A percentile compares a stretch with the other conserved stretches of the same genome.
phyloP scores from a whole-genome alignment of 2,888 invertebrate genomes.

The Caenorhabditis doughertyi region DNA sequence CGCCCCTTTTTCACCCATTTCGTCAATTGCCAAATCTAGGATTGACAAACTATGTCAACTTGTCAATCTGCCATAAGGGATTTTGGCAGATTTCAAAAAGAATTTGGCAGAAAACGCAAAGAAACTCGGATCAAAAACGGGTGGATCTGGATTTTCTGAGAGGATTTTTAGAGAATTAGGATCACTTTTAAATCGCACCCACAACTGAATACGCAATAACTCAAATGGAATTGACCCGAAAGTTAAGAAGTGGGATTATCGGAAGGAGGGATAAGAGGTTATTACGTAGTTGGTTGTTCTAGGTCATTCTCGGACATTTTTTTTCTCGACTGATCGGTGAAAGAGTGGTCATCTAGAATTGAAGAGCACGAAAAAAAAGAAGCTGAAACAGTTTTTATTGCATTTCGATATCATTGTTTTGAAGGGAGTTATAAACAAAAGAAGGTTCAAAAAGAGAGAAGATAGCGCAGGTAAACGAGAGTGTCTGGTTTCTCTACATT shows the following conservation, averaged over 20 bases:
- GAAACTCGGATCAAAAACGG: background rate
- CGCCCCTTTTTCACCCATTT: conserved; percentile 2
- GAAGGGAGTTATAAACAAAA: too few relatives aligned
- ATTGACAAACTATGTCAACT: conserved; percentile 20
- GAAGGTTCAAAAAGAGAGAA: background rate
- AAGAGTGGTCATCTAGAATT: too few relatives aligned
- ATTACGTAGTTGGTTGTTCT: background rate
- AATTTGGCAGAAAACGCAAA: background rate
- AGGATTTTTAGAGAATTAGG: background rate
- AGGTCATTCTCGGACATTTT: background rate
- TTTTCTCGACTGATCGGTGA: too few relatives aligned
- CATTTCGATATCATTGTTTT: too few relatives aligned
- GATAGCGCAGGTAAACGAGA: background rate
- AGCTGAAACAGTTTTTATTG: too few relatives aligned
- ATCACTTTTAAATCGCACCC: conserved; percentile 15
- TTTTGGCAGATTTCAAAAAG: conserved; percentile 2
- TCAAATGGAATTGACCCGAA: conserved; percentile 7
- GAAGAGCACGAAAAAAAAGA: too few relatives aligned
- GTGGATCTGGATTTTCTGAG: background rate
- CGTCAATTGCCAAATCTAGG: background rate
- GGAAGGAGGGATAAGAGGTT: too few relatives aligned
- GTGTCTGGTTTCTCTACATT: too few relatives aligned
- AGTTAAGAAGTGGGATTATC: too few relatives aligned
- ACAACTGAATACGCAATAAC: background rate
- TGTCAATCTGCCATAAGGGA: background rate